phyloP scores from a whole-genome alignment of 2,113 vertebrate species.

The Azemiops feae region DNA sequence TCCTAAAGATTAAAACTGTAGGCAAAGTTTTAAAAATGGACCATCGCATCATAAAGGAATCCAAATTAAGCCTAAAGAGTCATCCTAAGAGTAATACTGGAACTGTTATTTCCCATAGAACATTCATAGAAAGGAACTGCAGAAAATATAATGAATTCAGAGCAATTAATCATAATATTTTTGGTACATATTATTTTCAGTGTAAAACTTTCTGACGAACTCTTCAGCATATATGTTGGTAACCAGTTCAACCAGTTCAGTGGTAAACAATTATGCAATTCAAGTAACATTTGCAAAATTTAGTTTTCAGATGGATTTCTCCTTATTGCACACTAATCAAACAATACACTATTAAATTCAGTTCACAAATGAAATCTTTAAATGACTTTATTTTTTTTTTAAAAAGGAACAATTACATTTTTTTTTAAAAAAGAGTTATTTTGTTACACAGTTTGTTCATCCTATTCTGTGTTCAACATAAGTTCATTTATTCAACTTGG shows the following conservation, averaged over 20 bases:
- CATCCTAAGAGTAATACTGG: background rate
- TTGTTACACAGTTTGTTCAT: background rate
- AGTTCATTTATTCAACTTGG: constrained; percentile 71
- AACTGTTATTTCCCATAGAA: background rate
- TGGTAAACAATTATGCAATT: background rate
- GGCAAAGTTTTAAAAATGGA: background rate
- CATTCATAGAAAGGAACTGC: background rate
- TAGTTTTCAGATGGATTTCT: background rate
- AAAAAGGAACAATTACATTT: background rate
- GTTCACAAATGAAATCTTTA: background rate
- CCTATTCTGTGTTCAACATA: background rate
- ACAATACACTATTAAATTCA: background rate
- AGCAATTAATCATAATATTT: background rate
- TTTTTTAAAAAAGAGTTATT: background rate
- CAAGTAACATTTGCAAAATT: background rate
- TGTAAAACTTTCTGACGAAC: background rate
- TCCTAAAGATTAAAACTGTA: background rate
- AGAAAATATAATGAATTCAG: background rate
- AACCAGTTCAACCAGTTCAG: background rate
- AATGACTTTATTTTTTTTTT: background rate
- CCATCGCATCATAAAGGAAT: too few species aligned
- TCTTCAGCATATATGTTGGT: background rate
- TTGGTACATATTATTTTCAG: background rate
- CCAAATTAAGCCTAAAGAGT: background rate
- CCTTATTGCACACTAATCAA: background rate